A percentile compares a stretch with the other conserved stretches of the same genome.
phyloP scores from a whole-genome alignment of 2,888 invertebrate species.

The Clusia tigrina region DNA sequence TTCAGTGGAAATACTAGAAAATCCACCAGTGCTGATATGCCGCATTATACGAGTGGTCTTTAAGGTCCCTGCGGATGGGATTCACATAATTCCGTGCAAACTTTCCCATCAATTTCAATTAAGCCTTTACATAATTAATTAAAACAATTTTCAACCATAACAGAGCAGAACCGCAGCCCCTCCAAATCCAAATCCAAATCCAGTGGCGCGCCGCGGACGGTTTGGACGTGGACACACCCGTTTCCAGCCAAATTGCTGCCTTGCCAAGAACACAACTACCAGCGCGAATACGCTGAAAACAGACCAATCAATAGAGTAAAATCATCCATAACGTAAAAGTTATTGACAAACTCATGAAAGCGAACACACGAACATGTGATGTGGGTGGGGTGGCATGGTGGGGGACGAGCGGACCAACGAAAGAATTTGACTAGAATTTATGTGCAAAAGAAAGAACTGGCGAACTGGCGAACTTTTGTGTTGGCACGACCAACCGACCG shows the following conservation, averaged over 20 bases:
- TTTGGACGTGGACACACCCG: slow-evolving; percentile 7
- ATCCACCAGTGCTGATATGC: too few relatives aligned
- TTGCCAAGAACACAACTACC: not conserved
- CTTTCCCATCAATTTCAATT: not conserved
- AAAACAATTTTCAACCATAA: not conserved
- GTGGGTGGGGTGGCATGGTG: not conserved
- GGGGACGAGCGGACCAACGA: not conserved
- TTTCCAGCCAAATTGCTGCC: slow-evolving; percentile 9
- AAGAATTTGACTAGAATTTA: slow-evolving; percentile 23
- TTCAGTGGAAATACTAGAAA: too few relatives aligned
- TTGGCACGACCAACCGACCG: slow-evolving; percentile 23
- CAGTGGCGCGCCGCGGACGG: not conserved
- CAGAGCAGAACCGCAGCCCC: too few relatives aligned
- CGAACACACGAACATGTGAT: slow-evolving; percentile 1
- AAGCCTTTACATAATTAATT: not conserved
- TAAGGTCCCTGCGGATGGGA: too few relatives aligned
- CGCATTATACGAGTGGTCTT: too few relatives aligned
- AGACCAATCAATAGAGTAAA: slow-evolving; percentile 27
- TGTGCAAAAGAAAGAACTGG: slow-evolving; percentile 19
- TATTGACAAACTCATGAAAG: slow-evolving; percentile 18
- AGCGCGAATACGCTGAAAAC: not conserved
- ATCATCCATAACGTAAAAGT: slow-evolving; percentile 26
- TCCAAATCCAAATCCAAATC: not conserved
- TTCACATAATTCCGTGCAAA: too few relatives aligned
- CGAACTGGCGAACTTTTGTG: slow-evolving; percentile 25